Evolutionary conservation across 2,113 vertebrate species (phyloP).

Genomic region (Chaetura pelagica): DNA sequence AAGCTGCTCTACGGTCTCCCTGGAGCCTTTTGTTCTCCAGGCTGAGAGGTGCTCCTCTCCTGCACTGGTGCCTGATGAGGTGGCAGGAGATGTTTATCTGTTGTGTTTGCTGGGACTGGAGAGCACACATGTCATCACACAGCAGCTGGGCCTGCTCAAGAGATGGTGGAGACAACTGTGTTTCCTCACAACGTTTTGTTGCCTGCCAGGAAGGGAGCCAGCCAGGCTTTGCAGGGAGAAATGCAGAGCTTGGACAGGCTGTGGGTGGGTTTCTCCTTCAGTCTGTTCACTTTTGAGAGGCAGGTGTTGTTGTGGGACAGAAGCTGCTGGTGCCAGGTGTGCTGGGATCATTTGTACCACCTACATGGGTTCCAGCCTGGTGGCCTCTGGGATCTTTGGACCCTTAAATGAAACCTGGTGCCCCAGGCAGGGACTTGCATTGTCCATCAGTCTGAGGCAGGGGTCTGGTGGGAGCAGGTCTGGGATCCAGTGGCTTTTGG

Average conservation of each 20-base stretch:
- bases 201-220: background rate
- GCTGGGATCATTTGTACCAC: fast-evolving
- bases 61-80: background rate
- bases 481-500: background rate
- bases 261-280: background rate
- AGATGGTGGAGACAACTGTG: background rate
- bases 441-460: background rate
- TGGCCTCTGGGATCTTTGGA: background rate
- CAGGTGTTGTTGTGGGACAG: background rate
- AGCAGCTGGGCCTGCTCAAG: background rate
- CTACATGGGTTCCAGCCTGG: background rate
- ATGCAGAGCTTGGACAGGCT: background rate
- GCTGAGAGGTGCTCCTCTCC: background rate
- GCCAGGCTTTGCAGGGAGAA: background rate
- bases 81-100: conserved; percentile 3
- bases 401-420: background rate
- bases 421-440: background rate
- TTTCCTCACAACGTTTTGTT: background rate
- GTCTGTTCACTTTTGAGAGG: background rate
- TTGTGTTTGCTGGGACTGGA: background rate
- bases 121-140: background rate
- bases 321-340: background rate
- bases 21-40: too few relatives aligned
- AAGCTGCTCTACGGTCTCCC: too few relatives aligned
- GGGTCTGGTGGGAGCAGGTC: background rate